phyloP scores from a whole-genome alignment of 1,140 invertebrate genomes.

The Akabosia matsudoensis region DNA sequence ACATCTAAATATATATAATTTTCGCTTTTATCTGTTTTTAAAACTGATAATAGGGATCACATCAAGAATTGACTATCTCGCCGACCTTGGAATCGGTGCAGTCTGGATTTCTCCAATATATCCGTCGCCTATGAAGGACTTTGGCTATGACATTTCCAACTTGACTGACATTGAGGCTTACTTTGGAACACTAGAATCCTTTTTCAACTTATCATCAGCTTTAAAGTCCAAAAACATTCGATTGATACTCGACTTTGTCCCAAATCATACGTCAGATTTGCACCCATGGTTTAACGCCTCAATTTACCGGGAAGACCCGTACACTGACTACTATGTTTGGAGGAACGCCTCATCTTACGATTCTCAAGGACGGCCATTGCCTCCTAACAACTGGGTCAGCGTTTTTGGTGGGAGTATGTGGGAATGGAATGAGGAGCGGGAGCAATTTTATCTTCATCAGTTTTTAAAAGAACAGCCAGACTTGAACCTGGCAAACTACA shows the following conservation, averaged over 20 bases:
- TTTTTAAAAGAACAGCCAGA: conserved; percentile 70
- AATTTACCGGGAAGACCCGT: conserved; percentile 55
- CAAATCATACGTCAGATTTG: conserved; percentile 68
- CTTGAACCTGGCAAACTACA: conserved; percentile 65
- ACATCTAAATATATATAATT: too few relatives aligned
- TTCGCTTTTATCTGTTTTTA: too few relatives aligned
- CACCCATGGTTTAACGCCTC: conserved; percentile 69
- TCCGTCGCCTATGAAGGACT: conserved; percentile 60
- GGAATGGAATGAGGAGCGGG: conserved; percentile 63
- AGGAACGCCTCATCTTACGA: conserved; percentile 40
- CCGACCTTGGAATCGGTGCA: conserved; percentile 55
- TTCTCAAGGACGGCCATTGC: background rate
- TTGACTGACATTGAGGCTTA: conserved; percentile 59
- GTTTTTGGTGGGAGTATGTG: conserved; percentile 68
- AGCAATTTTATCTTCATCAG: conserved; percentile 72
- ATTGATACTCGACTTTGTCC: conserved; percentile 65
- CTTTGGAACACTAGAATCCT: conserved; percentile 63
- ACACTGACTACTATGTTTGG: conserved; percentile 59
- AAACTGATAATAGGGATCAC: conserved; percentile 49
- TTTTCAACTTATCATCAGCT: conserved; percentile 46
- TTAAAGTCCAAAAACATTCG: conserved; percentile 53
- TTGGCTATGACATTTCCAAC: conserved; percentile 66
- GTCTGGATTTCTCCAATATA: conserved; percentile 64
- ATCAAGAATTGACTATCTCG: conserved; percentile 55
- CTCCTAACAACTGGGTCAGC: conserved; percentile 52